Conservation (phyloP, 2,113 vertebrate genomes). For the human (Homo sapiens) region DNA sequence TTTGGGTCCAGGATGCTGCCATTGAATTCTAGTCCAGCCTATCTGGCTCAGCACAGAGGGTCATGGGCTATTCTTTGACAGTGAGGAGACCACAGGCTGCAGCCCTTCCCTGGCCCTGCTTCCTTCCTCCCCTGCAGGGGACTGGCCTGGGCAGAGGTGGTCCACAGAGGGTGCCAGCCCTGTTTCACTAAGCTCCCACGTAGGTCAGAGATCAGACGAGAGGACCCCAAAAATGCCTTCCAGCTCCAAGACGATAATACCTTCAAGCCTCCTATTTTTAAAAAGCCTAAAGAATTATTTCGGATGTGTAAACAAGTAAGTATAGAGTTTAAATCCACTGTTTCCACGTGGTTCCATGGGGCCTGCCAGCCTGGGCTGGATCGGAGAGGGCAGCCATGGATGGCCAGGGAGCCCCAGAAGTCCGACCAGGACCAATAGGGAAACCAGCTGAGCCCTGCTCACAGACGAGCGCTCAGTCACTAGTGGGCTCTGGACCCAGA, state of each 20-base stretch:
- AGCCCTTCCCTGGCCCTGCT: background rate
- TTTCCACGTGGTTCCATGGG: background rate
- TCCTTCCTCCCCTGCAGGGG: background rate
- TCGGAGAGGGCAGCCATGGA: background rate
- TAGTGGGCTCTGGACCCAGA: background rate
- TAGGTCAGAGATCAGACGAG: background rate
- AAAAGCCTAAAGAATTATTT: background rate
- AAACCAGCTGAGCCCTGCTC: background rate
- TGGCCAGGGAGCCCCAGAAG: background rate
- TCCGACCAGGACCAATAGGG: background rate
- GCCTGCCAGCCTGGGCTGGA: too few species aligned
- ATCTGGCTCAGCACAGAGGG: background rate
- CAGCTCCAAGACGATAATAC: background rate
- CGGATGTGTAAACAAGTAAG: background rate
- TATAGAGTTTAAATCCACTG: background rate
- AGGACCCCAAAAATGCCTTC: background rate
- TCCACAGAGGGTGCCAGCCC: background rate
- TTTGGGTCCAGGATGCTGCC: background rate
- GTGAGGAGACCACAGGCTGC: background rate
- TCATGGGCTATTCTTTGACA: background rate
- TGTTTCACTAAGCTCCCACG: rapidly evolving
- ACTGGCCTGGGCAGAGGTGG: background rate
- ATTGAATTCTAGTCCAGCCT: background rate
- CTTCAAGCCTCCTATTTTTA: background rate
- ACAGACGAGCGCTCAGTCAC: background rate